Evolutionary conservation across 2,113 vertebrate genomes (phyloP).

Genomic region (Patagioenas fasciata): DNA sequence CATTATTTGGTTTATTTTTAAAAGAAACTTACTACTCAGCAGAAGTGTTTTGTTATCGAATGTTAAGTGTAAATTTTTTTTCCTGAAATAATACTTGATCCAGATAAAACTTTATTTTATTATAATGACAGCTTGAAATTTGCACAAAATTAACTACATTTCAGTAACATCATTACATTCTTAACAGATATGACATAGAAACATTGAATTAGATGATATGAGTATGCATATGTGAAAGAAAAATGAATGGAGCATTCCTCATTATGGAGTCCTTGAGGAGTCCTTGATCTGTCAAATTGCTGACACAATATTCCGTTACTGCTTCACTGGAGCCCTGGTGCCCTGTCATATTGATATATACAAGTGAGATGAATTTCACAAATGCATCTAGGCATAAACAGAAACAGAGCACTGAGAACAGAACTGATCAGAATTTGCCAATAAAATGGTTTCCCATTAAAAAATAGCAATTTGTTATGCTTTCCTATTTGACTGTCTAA

Average conservation of each 20-base stretch:
- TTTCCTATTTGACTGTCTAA: not conserved
- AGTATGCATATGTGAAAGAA: not conserved
- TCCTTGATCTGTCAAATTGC: constrained; percentile 42
- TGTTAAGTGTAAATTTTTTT: not conserved
- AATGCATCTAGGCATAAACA: not conserved
- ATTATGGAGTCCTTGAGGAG: not conserved
- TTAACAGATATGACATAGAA: not conserved
- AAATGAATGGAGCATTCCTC: not conserved
- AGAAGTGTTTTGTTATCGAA: not conserved
- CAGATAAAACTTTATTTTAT: not conserved
- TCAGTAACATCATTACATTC: not conserved
- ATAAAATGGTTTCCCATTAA: not conserved
- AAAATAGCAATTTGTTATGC: not conserved
- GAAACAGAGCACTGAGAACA: not conserved
- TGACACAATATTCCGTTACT: not conserved
- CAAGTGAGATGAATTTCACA: not conserved
- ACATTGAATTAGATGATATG: not conserved
- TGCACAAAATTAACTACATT: not conserved
- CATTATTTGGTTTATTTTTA: not conserved
- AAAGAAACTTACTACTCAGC: not conserved
- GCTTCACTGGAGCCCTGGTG: not conserved
- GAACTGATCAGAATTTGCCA: not conserved
- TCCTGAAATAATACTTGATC: not conserved
- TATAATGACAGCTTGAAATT: not conserved
- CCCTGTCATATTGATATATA: constrained; percentile 6